These are phyloP conservation scores for Sisyra nigra DNA, from an alignment of 2,888 invertebrate genomes.

Conservation along the genomic window DNA sequence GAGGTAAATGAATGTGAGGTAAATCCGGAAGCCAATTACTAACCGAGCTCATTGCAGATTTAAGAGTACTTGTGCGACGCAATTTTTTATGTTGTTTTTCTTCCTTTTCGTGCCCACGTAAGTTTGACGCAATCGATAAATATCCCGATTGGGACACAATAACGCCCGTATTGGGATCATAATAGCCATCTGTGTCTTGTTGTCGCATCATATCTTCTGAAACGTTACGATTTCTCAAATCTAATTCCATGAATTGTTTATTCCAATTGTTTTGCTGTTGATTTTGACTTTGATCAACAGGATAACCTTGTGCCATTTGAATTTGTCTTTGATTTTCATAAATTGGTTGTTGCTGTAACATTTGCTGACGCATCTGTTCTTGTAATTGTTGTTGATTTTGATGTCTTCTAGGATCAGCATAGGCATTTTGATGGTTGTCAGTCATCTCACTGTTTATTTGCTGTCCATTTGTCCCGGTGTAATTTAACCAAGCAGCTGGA, in stretches of 20 bases:
- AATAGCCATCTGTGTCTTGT: conserved; percentile 20
- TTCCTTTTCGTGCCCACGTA: conserved; percentile 27
- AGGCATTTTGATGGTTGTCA: conserved; percentile 18
- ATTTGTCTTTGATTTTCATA: conserved; percentile 11
- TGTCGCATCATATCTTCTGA: conserved; percentile 28
- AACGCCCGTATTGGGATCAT: conserved; percentile 38
- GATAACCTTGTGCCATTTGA: conserved; percentile 8
- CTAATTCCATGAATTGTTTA: conserved; percentile 25
- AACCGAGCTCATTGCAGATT: conserved; percentile 66
- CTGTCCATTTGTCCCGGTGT: conserved; percentile 14
- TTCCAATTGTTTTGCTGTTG: conserved; percentile 21
- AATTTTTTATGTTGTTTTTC: conserved; percentile 40
- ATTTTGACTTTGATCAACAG: conserved; percentile 21
- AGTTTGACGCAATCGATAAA: conserved; percentile 54
- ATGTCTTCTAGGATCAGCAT: conserved; percentile 19
- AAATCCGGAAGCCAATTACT: conserved; percentile 69
- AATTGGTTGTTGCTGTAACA: conserved; percentile 17
- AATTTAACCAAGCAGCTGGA: conserved; percentile 39
- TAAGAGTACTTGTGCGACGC: conserved; percentile 50
- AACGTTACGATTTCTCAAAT: conserved; percentile 33
- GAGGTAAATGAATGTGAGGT: conserved; percentile 39
- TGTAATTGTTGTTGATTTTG: conserved; percentile 16
- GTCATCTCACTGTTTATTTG: conserved; percentile 26
- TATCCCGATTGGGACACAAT: conserved; percentile 66
- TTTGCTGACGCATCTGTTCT: conserved; percentile 13